phyloP scores from a whole-genome alignment of 2,797 vertebrate species.

The Pygocentrus nattereri region DNA sequence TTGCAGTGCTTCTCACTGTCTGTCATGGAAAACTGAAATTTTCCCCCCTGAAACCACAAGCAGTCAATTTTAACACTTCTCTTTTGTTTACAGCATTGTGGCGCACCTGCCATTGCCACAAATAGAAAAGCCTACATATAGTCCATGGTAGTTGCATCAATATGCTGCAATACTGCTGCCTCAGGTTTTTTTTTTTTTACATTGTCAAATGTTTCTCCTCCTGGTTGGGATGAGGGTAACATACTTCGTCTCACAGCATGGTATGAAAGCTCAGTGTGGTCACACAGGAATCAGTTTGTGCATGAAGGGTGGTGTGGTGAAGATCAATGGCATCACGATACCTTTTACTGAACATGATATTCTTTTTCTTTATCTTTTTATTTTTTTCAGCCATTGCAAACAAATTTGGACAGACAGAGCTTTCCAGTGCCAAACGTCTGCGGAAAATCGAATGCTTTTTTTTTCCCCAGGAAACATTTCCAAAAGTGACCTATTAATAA shows the following conservation, averaged over 20 bases:
- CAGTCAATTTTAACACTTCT: slow-evolving; percentile 6
- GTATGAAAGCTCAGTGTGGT: neutral
- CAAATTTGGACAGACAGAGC: neutral
- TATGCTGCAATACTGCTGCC: slow-evolving; percentile 24
- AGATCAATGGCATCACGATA: too few species aligned
- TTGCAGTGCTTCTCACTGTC: neutral
- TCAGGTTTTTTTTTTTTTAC: neutral
- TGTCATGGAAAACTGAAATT: slow-evolving; percentile 15
- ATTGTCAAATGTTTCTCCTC: neutral
- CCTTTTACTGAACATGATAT: too few species aligned
- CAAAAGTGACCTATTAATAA: too few species aligned
- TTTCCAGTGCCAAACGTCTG: too few species aligned
- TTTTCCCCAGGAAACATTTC: too few species aligned
- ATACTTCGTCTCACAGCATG: neutral
- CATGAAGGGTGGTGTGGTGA: too few species aligned
- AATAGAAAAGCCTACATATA: slow-evolving; percentile 8
- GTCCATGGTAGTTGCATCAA: slow-evolving; percentile 27
- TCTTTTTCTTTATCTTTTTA: too few species aligned
- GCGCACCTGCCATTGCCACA: slow-evolving; percentile 11
- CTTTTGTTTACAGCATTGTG: slow-evolving; percentile 1
- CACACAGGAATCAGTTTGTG: too few species aligned
- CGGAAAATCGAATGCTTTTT: too few species aligned
- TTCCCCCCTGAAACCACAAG: slow-evolving; percentile 6
- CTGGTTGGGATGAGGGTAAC: neutral
- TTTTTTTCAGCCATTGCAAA: too few species aligned